Evolutionary conservation across 2,888 invertebrate genomes (phyloP).

Genomic region (Rhimphoctona megacephalus): DNA sequence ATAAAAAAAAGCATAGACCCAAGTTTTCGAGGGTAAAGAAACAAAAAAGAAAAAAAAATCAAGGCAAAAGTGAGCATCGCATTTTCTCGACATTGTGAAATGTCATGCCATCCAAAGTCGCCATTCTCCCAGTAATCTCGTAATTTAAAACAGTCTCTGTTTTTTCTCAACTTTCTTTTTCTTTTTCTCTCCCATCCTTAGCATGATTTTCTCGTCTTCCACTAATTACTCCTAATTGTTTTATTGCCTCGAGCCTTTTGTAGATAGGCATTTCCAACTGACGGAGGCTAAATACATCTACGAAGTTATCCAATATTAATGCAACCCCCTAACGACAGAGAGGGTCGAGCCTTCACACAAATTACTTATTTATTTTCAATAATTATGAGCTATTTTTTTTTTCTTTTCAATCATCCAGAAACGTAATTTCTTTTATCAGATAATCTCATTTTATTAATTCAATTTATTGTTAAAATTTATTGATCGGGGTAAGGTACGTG

Average conservation of each 20-base stretch:
- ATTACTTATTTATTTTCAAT: conserved; percentile 1
- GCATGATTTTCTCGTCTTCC: conserved; percentile 34
- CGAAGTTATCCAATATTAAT: conserved; percentile 3
- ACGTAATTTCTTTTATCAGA: not conserved
- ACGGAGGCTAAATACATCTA: conserved; percentile 2
- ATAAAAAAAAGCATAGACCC: conserved; percentile 30
- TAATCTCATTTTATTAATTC: not conserved
- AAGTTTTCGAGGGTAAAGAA: conserved; percentile 29
- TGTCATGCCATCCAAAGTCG: not conserved
- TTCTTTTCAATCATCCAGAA: not conserved
- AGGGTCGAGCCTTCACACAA: not conserved
- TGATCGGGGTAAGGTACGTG: not conserved
- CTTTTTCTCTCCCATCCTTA: conserved; percentile 32
- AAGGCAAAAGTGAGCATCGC: conserved; percentile 2
- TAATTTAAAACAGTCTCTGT: conserved; percentile 18
- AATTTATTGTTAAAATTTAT: not conserved
- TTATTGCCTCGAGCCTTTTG: conserved; percentile 15
- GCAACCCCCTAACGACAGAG: not conserved
- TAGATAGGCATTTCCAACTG: not conserved
- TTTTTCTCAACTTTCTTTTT: conserved; percentile 36
- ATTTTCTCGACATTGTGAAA: conserved; percentile 3
- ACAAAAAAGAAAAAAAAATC: conserved; percentile 17
- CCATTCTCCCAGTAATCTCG: conserved; percentile 2
- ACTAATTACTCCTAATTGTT: conserved; percentile 14
- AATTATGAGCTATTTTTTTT: not conserved